Evolutionary conservation across 2,113 vertebrate species (phyloP).

Genomic region (Prionailurus viverrinus): DNA sequence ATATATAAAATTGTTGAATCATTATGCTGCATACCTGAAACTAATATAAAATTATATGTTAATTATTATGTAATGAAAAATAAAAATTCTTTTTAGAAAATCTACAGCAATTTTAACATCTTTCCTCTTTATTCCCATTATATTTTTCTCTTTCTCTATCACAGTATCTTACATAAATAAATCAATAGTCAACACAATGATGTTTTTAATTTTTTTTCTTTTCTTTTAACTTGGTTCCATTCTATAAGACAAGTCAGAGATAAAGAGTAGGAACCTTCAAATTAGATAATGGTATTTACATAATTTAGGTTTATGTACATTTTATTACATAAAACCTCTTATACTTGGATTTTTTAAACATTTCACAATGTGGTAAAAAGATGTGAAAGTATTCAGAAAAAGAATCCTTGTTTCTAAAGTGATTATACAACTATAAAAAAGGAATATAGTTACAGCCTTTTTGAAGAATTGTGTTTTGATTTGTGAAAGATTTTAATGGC

Average conservation of each 20-base stretch:
- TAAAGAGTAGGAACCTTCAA: neutral
- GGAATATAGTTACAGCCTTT: constrained; percentile 73
- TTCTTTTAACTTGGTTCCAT: fast-evolving
- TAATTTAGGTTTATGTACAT: neutral
- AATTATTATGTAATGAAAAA: too few relatives aligned
- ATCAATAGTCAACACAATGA: neutral
- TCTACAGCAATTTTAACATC: neutral
- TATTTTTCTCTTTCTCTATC: neutral
- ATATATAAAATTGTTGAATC: too few relatives aligned
- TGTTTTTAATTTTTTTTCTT: neutral
- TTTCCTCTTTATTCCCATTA: neutral
- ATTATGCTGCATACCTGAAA: too few relatives aligned
- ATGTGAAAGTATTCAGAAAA: constrained; percentile 49
- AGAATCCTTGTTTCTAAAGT: constrained; percentile 68
- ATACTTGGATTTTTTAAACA: constrained; percentile 33
- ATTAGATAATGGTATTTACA: neutral
- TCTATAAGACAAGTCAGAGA: neutral
- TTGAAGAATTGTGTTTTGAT: constrained; percentile 68
- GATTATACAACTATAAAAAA: constrained; percentile 72
- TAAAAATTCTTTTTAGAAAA: neutral
- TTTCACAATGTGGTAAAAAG: constrained; percentile 72
- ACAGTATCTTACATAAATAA: neutral
- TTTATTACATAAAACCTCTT: constrained; percentile 39
- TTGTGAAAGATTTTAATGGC: constrained; percentile 63
- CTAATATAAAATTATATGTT: too few relatives aligned